Conservation (phyloP, 2,888 invertebrate genomes). For the Lacanobia wlatinum region DNA sequence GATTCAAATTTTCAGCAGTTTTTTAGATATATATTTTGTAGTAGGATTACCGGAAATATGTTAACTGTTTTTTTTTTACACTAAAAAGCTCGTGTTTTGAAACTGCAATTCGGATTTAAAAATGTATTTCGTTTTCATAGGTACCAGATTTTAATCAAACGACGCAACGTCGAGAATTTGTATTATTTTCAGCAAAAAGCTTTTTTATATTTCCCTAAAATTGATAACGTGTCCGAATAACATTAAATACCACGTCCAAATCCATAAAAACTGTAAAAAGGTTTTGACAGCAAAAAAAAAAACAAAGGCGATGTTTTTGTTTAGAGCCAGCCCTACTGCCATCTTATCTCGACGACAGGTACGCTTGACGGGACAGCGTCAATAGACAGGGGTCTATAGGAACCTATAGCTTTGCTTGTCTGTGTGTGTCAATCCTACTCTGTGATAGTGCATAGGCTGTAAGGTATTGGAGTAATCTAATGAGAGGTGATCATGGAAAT, state of each 20-base stretch:
- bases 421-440: conserved; percentile 25
- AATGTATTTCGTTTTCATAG: conserved; percentile 9
- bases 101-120: conserved; percentile 1
- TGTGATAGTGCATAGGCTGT: conserved; percentile 34
- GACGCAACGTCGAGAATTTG: not conserved
- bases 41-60: conserved; percentile 39
- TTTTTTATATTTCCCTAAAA: not conserved
- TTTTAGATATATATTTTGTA: conserved; percentile 20
- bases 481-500: conserved; percentile 24
- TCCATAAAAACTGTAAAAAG: conserved; percentile 7
- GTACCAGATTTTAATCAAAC: not conserved
- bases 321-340: conserved; percentile 74
- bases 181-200: not conserved
- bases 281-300: not conserved
- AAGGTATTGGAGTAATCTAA: conserved; percentile 33
- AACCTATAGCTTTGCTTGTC: conserved; percentile 32
- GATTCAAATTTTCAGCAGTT: conserved; percentile 48
- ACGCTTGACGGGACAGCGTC: conserved; percentile 85
- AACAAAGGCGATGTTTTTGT: not conserved
- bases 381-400: conserved; percentile 77
- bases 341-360: conserved; percentile 82
- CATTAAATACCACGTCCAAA: not conserved
- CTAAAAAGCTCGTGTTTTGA: not conserved
- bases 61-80: not conserved
- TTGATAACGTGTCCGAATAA: conserved; percentile 1